Base-by-base conservation (phyloP, 2,888 invertebrate genomes). In the Eilema sororculum region DNA sequence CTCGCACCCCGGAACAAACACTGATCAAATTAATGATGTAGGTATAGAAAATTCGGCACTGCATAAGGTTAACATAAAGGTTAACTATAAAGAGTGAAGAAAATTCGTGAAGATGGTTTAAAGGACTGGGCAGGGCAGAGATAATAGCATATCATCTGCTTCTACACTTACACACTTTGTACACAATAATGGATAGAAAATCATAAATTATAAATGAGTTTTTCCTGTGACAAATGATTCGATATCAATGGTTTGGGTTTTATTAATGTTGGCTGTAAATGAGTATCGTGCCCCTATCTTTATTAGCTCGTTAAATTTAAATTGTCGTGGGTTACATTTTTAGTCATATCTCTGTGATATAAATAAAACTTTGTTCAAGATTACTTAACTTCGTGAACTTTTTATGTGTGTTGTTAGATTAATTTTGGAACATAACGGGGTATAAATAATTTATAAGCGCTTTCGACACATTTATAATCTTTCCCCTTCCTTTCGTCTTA, bases 251-350 rank as follows among this genome's bases (percentile, higher is more conserved):
- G 41, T 41, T 41, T 20, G 46, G 20, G 20, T 52, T 52, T 52
- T n/a, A 52, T 52, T 52, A n/a, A 52, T 52, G n/a, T 52, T 9
- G 9, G 52, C 52, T 52, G 52, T 52, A 52, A 52, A 52, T 52
- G 52, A 52, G 20, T 16, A 46, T n/a, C 20, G n/a, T 52, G 20
- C 6, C 20, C 9, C 20, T 8, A 52, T 52, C 52, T 52, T 52
- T 52, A 52, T n/a, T 46, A n/a, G 52, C 52, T 52, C 52, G 52
- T 52, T 52, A 52, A 52, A 52, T 52, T n/a, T 52, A n/a, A 52
- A 52, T 52, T n/a, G 20, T 52, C 2, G 52, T 52, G 8, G n/a
- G n/a, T n/a, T 52, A n/a, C 3, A 52, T 46, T 46, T 46, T 46
- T 46, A 46, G 46, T 46, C 46, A 46, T n/a, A n/a, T 52, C 20